These are phyloP conservation scores for Mamestra brassicae DNA, from an alignment of 2,888 invertebrate genomes.

Conservation along the genomic window DNA sequence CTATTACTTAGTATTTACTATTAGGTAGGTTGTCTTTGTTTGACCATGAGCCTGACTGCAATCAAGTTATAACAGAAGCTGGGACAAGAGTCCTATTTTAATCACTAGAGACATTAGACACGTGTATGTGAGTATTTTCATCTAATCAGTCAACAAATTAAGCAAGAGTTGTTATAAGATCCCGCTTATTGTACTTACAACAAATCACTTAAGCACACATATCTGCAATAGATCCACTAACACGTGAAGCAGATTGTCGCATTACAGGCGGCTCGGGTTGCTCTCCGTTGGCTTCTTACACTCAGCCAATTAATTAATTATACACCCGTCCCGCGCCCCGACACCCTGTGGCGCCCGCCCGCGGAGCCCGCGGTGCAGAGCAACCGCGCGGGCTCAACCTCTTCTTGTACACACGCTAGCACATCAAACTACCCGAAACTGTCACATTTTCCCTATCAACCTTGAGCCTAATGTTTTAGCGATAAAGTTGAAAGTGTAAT, in stretches of 20 bases:
- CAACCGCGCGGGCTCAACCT: slow-evolving; percentile 38
- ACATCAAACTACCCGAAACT: too few relatives aligned
- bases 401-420: slow-evolving; percentile 6
- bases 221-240: slow-evolving; percentile 19
- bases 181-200: background rate
- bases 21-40: too few relatives aligned
- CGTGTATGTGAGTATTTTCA: background rate
- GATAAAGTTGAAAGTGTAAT: too few relatives aligned
- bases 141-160: background rate
- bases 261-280: slow-evolving; percentile 48
- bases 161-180: background rate
- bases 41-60: too few relatives aligned
- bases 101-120: too few relatives aligned
- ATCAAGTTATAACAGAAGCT: too few relatives aligned
- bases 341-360: background rate
- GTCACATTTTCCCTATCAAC: too few relatives aligned
- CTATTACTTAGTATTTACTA: too few relatives aligned
- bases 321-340: slow-evolving; percentile 1
- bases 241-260: slow-evolving; percentile 45
- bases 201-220: slow-evolving; percentile 1
- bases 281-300: slow-evolving; percentile 56
- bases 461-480: too few relatives aligned
- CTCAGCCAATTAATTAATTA: slow-evolving; percentile 63
- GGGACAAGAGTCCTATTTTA: too few relatives aligned
- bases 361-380: slow-evolving; percentile 22